These are phyloP conservation scores for Percopsis omiscomaycus DNA, from an alignment of 2,797 vertebrate species.

Conservation along the genomic window DNA sequence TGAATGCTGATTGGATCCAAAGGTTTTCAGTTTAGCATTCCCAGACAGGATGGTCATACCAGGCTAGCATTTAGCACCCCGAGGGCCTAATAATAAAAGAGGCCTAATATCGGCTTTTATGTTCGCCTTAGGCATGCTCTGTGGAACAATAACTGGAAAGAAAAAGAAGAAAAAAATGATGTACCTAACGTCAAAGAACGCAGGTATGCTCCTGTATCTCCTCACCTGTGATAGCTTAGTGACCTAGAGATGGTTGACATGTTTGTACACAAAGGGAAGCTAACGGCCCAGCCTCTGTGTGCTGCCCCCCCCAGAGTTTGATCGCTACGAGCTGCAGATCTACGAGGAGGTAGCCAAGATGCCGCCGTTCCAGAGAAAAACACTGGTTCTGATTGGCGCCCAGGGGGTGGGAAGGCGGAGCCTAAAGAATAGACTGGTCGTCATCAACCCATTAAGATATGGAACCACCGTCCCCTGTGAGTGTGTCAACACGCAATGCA, in stretches of 20 bases:
- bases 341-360: conserved; percentile 97
- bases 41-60: too few species aligned
- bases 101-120: conserved; percentile 13
- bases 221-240: not conserved
- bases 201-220: conserved; percentile 77
- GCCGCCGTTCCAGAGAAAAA: conserved; percentile 99
- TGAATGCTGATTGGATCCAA: too few species aligned
- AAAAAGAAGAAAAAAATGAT: conserved; percentile 99
- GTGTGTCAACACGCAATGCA: conserved; percentile 50
- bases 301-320: conserved; percentile 85
- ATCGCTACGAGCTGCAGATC: conserved; percentile 97
- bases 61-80: conserved; percentile 13
- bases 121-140: conserved; percentile 84
- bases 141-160: conserved; percentile 88
- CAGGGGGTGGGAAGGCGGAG: conserved; percentile 97
- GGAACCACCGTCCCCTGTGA: conserved; percentile 98
- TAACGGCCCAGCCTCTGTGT: conserved; percentile 15
- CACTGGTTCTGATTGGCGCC: conserved; percentile 93
- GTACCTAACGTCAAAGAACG: conserved; percentile 97
- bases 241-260: not conserved
- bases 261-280: not conserved
- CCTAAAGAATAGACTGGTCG: conserved; percentile 95
- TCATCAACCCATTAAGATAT: conserved; percentile 90
- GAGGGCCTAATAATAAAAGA: too few species aligned
- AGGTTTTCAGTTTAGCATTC: too few species aligned